Base-by-base conservation (phyloP, 2,797 vertebrate genomes). In the Percopsis omiscomaycus region DNA sequence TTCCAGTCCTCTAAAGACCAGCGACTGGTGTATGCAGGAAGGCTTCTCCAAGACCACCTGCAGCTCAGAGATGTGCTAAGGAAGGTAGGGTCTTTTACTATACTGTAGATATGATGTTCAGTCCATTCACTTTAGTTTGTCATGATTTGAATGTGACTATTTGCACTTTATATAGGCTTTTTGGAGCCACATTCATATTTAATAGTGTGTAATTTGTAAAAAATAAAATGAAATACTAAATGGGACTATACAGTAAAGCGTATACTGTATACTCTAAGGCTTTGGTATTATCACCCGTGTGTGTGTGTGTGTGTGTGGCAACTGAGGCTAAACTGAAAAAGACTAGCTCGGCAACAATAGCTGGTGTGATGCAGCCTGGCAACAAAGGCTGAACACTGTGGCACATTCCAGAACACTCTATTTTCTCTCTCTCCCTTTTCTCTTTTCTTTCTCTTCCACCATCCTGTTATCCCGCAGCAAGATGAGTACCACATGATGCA, bases 401-500 rank as follows among this genome's bases (percentile, higher is more conserved):
- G 71, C 47, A 61, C 59, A 14, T 79, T 81, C 80, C 81, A 65
- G 75, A 9, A 12, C 8, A 22, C 80, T 86, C 78, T 11, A 46
- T 6, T 64, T 22, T 66, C 13, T 44, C 48, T 49, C 27, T 55
- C 1, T 52, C 45, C 29, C 42, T 27, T 61, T 9, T 32, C 55
- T 9, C 30, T 47, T 27, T 30, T 22, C 30, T 28, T 50, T 52
- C 37, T 52, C 47, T 58, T 51, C 56, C 59, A 16, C 64, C 48
- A 49, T 12, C 50, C 37, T 47, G 12, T 27, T 12, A 61, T 69
- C 67, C 66, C 11, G 14, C 91, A 98, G 96, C 95, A 98, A 92
- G 96, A 99, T 90, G 95, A 95, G 50, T 96, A 94, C 89, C 96
- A 98, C 85, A 98, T 97, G 96, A 94, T 98, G 90, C 96, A 98